Conservation (phyloP, 92 coral and sea anemone genomes). For the Zoanthus sociatus region DNA sequence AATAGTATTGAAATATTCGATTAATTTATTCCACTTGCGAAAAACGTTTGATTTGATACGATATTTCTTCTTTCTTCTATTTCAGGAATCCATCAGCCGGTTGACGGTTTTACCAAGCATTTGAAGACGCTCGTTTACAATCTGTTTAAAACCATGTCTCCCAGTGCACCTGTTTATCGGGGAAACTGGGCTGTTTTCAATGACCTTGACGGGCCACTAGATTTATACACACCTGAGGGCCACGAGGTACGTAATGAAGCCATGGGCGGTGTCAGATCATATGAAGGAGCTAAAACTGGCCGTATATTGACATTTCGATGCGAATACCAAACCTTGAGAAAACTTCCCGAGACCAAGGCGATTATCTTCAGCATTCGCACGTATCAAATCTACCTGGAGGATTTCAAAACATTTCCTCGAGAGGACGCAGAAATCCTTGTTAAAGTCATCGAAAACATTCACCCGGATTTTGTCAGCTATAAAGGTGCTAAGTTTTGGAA, state of each 20-base stretch:
- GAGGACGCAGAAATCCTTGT: constrained; percentile 47
- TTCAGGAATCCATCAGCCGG: constrained; percentile 67
- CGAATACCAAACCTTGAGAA: constrained; percentile 68
- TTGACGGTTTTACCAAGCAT: constrained; percentile 67
- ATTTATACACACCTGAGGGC: constrained; percentile 65
- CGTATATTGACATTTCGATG: constrained; percentile 64
- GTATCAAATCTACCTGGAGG: constrained; percentile 61
- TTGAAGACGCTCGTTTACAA: constrained; percentile 62
- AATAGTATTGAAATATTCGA: no score
- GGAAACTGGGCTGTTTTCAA: constrained; percentile 75
- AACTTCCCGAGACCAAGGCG: constrained; percentile 61
- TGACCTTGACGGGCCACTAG: constrained; percentile 65
- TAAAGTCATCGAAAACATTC: constrained; percentile 56
- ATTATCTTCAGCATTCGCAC: constrained; percentile 72
- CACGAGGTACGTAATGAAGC: constrained; percentile 59
- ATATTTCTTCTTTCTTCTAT: background rate
- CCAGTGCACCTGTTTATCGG: constrained; percentile 63
- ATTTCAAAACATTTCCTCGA: constrained; percentile 49
- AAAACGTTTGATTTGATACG: no score
- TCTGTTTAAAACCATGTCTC: constrained; percentile 69
- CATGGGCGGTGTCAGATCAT: constrained; percentile 43
- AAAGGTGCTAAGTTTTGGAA: constrained; percentile 65
- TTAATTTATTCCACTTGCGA: no score
- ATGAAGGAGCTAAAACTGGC: constrained; percentile 71
- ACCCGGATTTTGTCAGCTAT: constrained; percentile 53